A percentile compares a stretch with the other conserved stretches of the same genome.
phyloP scores from a whole-genome alignment of 2,888 invertebrate genomes.

The Craniophora ligustri region DNA sequence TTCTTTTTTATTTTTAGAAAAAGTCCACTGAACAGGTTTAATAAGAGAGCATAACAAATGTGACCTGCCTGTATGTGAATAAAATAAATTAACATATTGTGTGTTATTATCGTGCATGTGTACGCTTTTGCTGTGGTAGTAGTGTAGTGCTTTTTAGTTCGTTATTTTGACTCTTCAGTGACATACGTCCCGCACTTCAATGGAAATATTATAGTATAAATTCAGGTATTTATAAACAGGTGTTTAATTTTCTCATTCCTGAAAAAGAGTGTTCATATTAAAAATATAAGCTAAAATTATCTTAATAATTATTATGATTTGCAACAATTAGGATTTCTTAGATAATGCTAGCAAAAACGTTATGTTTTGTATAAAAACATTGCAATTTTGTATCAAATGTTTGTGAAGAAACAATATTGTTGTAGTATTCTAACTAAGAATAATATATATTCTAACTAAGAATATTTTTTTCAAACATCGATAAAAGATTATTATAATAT shows the following conservation, averaged over 20 bases:
- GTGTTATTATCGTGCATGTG: not conserved
- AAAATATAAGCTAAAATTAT: no score
- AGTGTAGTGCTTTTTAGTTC: slow-evolving; percentile 37
- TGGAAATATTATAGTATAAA: slow-evolving; percentile 36
- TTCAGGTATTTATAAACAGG: slow-evolving; percentile 56
- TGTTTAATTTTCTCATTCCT: not conserved
- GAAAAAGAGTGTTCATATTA: no score
- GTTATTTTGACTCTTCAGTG: slow-evolving; percentile 30
- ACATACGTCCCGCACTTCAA: slow-evolving; percentile 23
- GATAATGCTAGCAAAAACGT: no score
- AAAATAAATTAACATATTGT: slow-evolving; percentile 35
- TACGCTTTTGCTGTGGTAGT: not conserved
- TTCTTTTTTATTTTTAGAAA: not conserved
- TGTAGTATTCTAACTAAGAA: no score
- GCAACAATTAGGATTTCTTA: no score
- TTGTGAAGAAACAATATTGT: no score
- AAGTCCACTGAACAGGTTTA: slow-evolving; percentile 7
- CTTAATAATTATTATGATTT: no score
- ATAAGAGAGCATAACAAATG: slow-evolving; percentile 9
- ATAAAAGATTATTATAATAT: no score
- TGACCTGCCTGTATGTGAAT: slow-evolving; percentile 42
- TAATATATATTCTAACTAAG: no score
- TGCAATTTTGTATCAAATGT: no score
- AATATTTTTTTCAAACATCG: no score
- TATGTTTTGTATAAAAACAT: no score